Base-by-base conservation (phyloP, 2,888 invertebrate species). In the Cosmia trapezina region DNA sequence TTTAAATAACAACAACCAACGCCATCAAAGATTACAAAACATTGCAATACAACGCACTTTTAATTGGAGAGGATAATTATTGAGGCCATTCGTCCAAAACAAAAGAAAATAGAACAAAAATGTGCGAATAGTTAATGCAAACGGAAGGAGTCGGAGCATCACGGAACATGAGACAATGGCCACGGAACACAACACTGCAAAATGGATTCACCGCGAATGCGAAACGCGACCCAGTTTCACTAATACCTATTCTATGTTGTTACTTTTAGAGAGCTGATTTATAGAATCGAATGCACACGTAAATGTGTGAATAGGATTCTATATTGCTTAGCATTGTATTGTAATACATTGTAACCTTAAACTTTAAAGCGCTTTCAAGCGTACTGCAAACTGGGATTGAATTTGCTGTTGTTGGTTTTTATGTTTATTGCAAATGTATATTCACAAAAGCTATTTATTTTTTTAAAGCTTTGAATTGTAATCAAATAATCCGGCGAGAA, bases 221-320 rank as follows among this genome's bases (percentile, higher is more conserved):
- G 89, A 90, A 91, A 88, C 89, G 83, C 89, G 92, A 91, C 93
- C 93, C 83, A 93, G 88, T 91, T 93, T 87, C 86, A 81, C 86
- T 87, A 85, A 83, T 86, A 89, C 86, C 86, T 86, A 85, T 87
- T 82, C 83, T 78, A 81, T 84, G 80, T 82, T 81, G 77, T 82
- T 78, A 82, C 76, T 80, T 85, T 81, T 76, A 80, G 74, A 86
- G 78, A 80, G 74, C 80, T 84, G 84, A 86, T 84, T 84, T 85
- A 86, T 84, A 83, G 73, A 78, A 74, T 85, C 69, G 62, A 83
- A 84, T 77, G 67, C 70, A 73, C 67, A 81, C 43, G 62, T 79
- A 63, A 75, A 80, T 61, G 68, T 71, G 71, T 81, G 61, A 81
- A 86, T 67, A 78, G 41, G 33, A 70, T 61, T 61, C 45, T 57